These are phyloP conservation scores for Tenthredo notha DNA, from an alignment of 2,888 invertebrate genomes.

Conservation along the genomic window DNA sequence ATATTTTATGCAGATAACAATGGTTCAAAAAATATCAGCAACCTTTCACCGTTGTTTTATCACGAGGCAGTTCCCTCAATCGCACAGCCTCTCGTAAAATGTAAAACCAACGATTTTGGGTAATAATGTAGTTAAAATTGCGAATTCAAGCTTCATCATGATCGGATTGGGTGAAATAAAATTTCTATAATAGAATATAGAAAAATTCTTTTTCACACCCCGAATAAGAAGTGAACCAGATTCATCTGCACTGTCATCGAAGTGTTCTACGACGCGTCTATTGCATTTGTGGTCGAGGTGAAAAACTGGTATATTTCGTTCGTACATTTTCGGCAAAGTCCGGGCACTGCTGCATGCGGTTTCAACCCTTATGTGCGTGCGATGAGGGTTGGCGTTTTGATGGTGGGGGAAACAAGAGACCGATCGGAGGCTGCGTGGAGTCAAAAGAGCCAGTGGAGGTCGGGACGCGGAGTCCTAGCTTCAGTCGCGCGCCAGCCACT, in stretches of 20 bases:
- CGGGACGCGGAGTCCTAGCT: conserved; percentile 64
- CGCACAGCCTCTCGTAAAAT: neutral
- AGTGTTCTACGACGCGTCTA: conserved; percentile 39
- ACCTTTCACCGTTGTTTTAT: neutral
- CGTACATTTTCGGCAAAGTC: conserved; percentile 34
- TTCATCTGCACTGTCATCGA: conserved; percentile 34
- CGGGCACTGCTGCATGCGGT: conserved; percentile 48
- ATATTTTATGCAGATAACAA: neutral
- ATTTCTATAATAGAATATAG: neutral
- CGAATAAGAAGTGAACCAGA: conserved; percentile 17
- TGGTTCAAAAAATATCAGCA: neutral
- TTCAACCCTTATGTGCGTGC: conserved; percentile 52
- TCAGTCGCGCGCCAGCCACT: conserved; percentile 75
- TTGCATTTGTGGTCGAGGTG: conserved; percentile 38
- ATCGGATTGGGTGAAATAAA: neutral
- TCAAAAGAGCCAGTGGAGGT: conserved; percentile 72
- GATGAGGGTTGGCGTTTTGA: conserved; percentile 54
- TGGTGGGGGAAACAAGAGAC: conserved; percentile 72
- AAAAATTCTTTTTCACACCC: neutral
- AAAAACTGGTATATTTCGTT: conserved; percentile 29
- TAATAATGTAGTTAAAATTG: neutral
- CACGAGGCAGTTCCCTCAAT: neutral
- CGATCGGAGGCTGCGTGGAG: conserved; percentile 74
- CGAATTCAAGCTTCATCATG: neutral
- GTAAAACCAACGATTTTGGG: neutral